phyloP scores from a whole-genome alignment of 2,113 vertebrate species.

The Microcebus murinus region DNA sequence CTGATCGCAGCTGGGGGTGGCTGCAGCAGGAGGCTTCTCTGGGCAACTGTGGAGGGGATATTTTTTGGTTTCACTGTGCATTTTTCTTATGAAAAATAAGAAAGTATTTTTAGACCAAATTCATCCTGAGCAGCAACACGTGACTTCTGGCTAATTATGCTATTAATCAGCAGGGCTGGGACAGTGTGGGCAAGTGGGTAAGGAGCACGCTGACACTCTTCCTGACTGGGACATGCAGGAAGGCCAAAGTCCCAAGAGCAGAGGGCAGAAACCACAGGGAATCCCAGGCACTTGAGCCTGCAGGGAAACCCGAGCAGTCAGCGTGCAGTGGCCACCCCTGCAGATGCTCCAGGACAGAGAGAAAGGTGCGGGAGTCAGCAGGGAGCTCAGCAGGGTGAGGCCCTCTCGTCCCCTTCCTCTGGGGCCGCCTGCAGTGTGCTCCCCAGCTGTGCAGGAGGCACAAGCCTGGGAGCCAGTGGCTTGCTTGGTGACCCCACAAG shows the following conservation, averaged over 20 bases:
- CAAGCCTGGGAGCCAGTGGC: neutral
- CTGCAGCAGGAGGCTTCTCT: constrained; percentile 10
- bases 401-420: neutral
- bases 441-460: neutral
- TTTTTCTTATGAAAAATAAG: neutral
- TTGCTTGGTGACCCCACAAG: neutral
- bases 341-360: neutral
- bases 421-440: neutral
- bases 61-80: constrained; percentile 51
- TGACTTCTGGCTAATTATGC: constrained; percentile 52
- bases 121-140: constrained; percentile 10
- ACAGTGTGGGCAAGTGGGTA: neutral
- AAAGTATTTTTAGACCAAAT: constrained; percentile 68
- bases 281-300: neutral
- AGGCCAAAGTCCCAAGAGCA: neutral
- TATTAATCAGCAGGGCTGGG: constrained; percentile 17
- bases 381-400: neutral
- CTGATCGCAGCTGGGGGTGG: neutral
- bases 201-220: neutral
- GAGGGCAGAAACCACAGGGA: neutral
- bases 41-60: neutral
- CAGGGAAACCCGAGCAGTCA: neutral
- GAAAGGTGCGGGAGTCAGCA: neutral
- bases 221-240: neutral
- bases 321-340: neutral